Evolutionary conservation across 2,113 vertebrate species (phyloP).

Genomic region (Elachura formosa): DNA sequence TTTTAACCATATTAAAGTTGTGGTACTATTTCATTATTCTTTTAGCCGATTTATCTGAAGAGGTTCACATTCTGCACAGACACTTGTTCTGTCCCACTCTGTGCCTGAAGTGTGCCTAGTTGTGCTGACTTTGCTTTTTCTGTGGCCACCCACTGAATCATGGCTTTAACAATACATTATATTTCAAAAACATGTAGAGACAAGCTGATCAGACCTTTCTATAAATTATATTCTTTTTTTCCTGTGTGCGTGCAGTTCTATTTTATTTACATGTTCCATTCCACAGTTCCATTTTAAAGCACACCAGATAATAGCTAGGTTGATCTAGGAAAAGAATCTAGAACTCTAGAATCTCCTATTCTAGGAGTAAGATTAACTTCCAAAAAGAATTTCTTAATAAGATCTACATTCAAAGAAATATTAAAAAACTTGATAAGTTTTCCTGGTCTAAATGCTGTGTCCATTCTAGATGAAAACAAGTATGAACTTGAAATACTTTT

Average conservation of each 20-base stretch:
- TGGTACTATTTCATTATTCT: background rate
- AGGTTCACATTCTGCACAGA: background rate
- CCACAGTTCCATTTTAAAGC: background rate
- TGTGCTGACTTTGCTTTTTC: background rate
- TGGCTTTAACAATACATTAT: background rate
- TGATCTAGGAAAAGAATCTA: background rate
- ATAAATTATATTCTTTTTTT: too few species aligned
- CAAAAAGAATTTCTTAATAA: background rate
- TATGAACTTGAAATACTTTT: background rate
- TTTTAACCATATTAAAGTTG: background rate
- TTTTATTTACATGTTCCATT: background rate
- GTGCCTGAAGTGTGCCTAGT: accelerated
- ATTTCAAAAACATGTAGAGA: background rate
- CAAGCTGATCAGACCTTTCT: background rate
- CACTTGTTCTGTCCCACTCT: background rate
- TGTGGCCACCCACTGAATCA: background rate
- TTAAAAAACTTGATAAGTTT: background rate
- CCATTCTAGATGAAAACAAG: background rate
- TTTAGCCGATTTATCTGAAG: background rate
- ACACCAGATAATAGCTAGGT: background rate
- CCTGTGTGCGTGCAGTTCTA: accelerated
- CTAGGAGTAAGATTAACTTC: background rate
- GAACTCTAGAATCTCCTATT: too few species aligned
- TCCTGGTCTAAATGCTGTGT: background rate
- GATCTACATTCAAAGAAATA: background rate